Evolutionary conservation across 2,797 vertebrate genomes (phyloP), one percentile per base, ranked within the genome.

Genomic region (Erpetoichthys calabaricus): DNA sequence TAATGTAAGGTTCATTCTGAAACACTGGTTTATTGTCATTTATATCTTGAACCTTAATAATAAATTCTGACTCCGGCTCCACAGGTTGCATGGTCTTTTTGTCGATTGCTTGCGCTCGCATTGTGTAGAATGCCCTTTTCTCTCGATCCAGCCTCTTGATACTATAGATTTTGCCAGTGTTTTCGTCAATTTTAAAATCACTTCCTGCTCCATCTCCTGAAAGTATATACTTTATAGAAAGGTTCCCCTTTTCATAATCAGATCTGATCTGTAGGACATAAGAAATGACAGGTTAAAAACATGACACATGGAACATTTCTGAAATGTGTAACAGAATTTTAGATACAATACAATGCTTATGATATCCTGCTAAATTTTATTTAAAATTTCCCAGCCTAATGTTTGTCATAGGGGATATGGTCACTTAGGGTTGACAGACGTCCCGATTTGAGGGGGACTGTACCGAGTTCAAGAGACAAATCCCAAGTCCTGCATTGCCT

Each of bases 11-110:
- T 65, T 83, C 89, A 55, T 91, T 82, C 72, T 88, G 86, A 75
- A 98, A 98, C 66, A 80, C 73, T 0, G 94, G 94, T 65, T 75
- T 76, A 56, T 94, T 92, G 72, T 98, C 91, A 64, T 98, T 98
- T 78, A 93, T 70, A 78, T 98, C 94, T 71, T 73, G 83, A 62
- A 98, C 90, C 65, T 81, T 90, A 78, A 98, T 89, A 75, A 91
- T 87, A 73, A 98, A 94, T 73, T 92, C 90, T 6, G 88, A 95
- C 64, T 91, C 82, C 3, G 89, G 82, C 68, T 95, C 94, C 64
- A 90, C 80, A 2, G 89, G 86, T 65, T 82, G 73, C 0, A 75
- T 70, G 51, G 87, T 81, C n/a, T 49, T 68, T 64, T 62, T 79
- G 70, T 90, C 84, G 68, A 90, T 83, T 47, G 87, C 92, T 63